Evolutionary conservation across 2,888 invertebrate genomes (phyloP).

Genomic region (Torymus tubicola): DNA sequence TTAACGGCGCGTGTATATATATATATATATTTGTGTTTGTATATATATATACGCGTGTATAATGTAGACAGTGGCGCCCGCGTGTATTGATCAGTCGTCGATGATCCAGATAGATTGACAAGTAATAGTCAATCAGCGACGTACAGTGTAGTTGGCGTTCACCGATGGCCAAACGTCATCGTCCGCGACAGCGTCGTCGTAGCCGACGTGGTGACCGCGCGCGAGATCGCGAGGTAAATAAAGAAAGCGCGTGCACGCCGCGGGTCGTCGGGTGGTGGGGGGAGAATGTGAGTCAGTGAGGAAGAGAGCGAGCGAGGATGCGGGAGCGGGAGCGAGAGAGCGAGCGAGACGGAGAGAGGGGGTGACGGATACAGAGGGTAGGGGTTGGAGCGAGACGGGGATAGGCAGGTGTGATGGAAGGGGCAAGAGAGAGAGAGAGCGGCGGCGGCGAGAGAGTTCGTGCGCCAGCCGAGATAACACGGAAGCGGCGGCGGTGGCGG

Average conservation of each 20-base stretch:
- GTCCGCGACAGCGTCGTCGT: slow-evolving; percentile 47
- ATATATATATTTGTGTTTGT: too few species aligned
- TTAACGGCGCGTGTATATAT: not conserved
- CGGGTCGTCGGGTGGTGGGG: slow-evolving; percentile 62
- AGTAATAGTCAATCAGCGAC: not conserved
- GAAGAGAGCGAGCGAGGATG: slow-evolving; percentile 28
- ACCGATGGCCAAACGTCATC: slow-evolving; percentile 52
- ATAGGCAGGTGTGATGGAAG: slow-evolving; percentile 10
- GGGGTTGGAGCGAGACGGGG: slow-evolving; percentile 39
- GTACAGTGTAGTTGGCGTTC: slow-evolving; percentile 44
- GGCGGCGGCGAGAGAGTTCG: slow-evolving; percentile 60
- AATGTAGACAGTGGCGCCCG: too few species aligned
- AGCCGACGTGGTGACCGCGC: slow-evolving; percentile 60
- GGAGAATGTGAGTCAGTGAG: slow-evolving; percentile 52
- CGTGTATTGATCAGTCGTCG: not conserved
- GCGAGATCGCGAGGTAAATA: slow-evolving; percentile 68
- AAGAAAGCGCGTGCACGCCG: slow-evolving; percentile 68
- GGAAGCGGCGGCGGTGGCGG: slow-evolving; percentile 61
- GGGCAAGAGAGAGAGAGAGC: slow-evolving; percentile 49
- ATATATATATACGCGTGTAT: too few species aligned
- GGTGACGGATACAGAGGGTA: slow-evolving; percentile 32
- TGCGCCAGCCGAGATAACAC: slow-evolving; percentile 59
- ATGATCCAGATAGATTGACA: not conserved
- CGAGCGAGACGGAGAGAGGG: slow-evolving; percentile 53
- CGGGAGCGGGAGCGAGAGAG: slow-evolving; percentile 9